Conservation (phyloP, 2,888 invertebrate species). For the Hyppa rectilinea region DNA sequence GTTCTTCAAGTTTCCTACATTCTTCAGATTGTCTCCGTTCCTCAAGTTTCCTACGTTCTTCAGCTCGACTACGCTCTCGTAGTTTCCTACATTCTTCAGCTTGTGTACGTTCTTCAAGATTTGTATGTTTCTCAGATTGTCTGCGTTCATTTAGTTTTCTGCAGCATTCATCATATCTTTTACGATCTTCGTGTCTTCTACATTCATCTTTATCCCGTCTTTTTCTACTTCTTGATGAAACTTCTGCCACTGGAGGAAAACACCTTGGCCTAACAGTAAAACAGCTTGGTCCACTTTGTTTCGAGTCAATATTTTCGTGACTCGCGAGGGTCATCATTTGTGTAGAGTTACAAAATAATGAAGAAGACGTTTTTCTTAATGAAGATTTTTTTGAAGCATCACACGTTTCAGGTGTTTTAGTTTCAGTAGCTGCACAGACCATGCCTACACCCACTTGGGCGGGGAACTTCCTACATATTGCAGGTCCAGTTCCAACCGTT, state of each 20-base stretch:
- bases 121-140: not conserved
- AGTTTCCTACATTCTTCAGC: not conserved
- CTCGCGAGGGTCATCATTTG: constrained; percentile 15
- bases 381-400: constrained; percentile 34
- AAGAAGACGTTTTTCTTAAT: constrained; percentile 33
- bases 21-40: not conserved
- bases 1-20: not conserved
- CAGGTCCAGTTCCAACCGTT: constrained; percentile 47
- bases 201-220: constrained; percentile 18
- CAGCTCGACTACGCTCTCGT: not conserved
- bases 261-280: not conserved
- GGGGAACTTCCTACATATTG: constrained; percentile 18
- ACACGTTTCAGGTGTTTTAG: not conserved
- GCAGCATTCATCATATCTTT: not conserved
- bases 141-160: not conserved
- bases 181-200: constrained; percentile 8
- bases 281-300: constrained; percentile 14
- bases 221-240: constrained; percentile 15
- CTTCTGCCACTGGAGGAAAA: not conserved
- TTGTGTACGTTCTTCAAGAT: not conserved
- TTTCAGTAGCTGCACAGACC: not conserved
- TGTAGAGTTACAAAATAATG: constrained; percentile 7
- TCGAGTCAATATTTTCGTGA: constrained; percentile 17
- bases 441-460: constrained; percentile 26
- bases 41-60: not conserved